These are phyloP conservation scores for Thelaira solivaga DNA, from an alignment of 2,888 invertebrate species.

Conservation along the genomic window DNA sequence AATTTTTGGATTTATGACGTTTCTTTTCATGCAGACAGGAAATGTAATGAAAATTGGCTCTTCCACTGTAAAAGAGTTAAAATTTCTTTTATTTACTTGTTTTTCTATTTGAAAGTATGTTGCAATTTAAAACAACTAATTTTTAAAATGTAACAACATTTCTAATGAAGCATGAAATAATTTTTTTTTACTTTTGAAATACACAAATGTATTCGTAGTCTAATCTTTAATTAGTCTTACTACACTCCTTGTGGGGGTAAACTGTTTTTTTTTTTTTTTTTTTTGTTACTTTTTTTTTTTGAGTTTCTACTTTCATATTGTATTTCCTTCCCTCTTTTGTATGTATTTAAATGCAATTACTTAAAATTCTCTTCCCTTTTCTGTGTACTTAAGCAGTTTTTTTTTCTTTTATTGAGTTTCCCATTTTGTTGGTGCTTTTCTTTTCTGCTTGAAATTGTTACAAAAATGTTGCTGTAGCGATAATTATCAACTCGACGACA, in stretches of 20 bases:
- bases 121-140: too few species aligned
- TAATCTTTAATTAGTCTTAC: conserved; percentile 24
- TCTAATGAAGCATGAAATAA: neutral
- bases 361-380: conserved; percentile 44
- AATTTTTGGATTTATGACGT: too few species aligned
- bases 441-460: neutral
- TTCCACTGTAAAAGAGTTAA: too few species aligned
- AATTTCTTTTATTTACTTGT: too few species aligned
- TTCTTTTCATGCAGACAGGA: too few species aligned
- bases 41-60: too few species aligned
- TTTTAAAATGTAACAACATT: too few species aligned
- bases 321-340: conserved; percentile 37
- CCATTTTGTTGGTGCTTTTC: neutral
- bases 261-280: neutral
- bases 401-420: conserved; percentile 10
- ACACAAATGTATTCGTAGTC: neutral
- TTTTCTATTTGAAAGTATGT: too few species aligned
- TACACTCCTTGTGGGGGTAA: conserved; percentile 3
- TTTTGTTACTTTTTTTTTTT: neutral
- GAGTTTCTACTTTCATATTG: conserved; percentile 29
- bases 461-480: conserved; percentile 40
- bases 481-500: conserved; percentile 61
- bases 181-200: neutral
- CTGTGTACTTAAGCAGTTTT: too few species aligned
- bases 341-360: conserved; percentile 58